Evolutionary conservation across 2,888 invertebrate species (phyloP).

Genomic region (Diaphora mendica): DNA sequence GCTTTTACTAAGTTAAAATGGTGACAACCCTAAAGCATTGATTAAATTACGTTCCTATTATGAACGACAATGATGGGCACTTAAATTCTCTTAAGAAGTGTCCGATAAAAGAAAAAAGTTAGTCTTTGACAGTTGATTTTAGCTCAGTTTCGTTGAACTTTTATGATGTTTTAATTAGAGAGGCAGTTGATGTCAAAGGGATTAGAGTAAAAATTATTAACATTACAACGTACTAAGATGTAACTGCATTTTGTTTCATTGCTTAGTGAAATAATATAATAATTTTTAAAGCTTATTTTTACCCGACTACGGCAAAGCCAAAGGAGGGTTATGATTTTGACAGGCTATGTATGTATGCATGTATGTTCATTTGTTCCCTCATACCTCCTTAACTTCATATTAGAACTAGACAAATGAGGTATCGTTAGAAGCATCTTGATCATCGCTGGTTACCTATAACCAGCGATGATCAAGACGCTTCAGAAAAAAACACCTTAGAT

Average conservation of each 20-base stretch:
- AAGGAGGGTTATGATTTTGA: no score
- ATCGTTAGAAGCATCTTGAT: no score
- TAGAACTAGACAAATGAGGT: no score
- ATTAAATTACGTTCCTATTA: conserved; percentile 18
- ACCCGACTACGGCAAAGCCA: no score
- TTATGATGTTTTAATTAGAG: neutral
- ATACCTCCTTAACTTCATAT: no score
- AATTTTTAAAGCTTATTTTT: no score
- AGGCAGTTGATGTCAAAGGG: neutral
- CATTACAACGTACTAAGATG: neutral
- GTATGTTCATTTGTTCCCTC: no score
- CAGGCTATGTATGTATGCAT: no score
- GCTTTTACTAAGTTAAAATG: conserved; percentile 15
- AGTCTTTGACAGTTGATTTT: conserved; percentile 11
- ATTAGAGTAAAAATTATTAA: neutral
- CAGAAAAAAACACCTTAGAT: no score
- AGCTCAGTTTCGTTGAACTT: neutral
- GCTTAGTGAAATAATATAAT: no score
- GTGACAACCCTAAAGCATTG: conserved; percentile 14
- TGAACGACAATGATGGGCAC: conserved; percentile 16
- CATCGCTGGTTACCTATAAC: no score
- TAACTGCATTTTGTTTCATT: neutral
- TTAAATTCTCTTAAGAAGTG: conserved; percentile 9
- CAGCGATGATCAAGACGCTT: no score
- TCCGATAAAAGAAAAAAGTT: conserved; percentile 3